Evolutionary conservation across 2,888 invertebrate genomes (phyloP).

Genomic region (Drosophila algonquin): DNA sequence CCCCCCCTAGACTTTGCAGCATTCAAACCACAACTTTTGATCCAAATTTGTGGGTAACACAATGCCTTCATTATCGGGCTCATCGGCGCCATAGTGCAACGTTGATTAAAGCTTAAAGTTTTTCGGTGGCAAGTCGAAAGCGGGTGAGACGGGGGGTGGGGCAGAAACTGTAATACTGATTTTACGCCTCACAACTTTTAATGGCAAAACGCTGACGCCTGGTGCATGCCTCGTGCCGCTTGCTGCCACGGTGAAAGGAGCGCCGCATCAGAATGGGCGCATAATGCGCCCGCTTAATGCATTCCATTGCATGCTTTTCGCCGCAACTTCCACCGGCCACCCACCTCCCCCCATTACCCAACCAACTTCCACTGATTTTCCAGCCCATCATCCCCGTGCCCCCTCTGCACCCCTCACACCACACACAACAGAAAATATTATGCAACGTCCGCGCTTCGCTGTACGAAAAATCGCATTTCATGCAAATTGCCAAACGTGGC

Average conservation of each 20-base stretch:
- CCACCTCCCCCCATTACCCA: background rate
- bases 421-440: slow-evolving; percentile 33
- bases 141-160: background rate
- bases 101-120: slow-evolving; percentile 35
- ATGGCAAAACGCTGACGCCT: slow-evolving; percentile 48
- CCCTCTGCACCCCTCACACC: background rate
- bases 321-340: background rate
- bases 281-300: slow-evolving; percentile 65
- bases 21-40: background rate
- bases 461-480: slow-evolving; percentile 65
- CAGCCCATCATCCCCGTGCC: background rate
- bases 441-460: slow-evolving; percentile 56
- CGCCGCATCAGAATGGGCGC: slow-evolving; percentile 59
- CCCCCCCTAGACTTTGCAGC: background rate
- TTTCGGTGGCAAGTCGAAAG: background rate
- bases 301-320: slow-evolving; percentile 61
- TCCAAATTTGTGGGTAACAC: background rate
- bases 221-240: background rate
- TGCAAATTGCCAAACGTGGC: slow-evolving; percentile 56
- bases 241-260: background rate
- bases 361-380: too few species aligned
- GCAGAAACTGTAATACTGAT: slow-evolving; percentile 52
- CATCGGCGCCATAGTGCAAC: background rate
- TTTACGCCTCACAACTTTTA: slow-evolving; percentile 70
- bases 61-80: background rate